Base-by-base conservation (phyloP, 2,888 invertebrate genomes). In the Yponomeuta cagnagella region DNA sequence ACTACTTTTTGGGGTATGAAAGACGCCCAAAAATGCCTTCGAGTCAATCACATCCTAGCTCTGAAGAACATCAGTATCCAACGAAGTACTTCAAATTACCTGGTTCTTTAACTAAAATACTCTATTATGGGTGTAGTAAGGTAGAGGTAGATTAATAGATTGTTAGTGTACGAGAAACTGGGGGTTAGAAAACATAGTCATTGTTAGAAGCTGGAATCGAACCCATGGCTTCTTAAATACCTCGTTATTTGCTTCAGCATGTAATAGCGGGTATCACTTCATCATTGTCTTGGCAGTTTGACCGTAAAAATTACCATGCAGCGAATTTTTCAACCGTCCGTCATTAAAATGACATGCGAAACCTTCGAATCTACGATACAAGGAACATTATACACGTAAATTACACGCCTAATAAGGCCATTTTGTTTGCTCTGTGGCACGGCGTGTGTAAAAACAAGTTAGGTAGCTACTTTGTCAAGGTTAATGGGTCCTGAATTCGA, bases 361-460 rank as follows among this genome's bases (percentile, higher is more conserved):
- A 43, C 68, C 68, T 68, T 68, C 48, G 68, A n/a, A 48, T 2
- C 30, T 15, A 58, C 52, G 15, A 65, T 65, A 33, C 12, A 68
- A 68, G 43, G 48, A 48, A 43, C 37, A 68, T 23, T 23, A 48
- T 58, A 58, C 65, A 65, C 12, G 23, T 37, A 67, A 68, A 68
- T 68, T 68, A 68, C 48, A 68, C 43, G 68, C n/a, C 23, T 68
- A 68, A 68, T 48, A 68, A 68, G 43, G 68, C 23, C 23, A 43
- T 68, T 68, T 68, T 43, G 68, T 68, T 48, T 33, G 43, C 23
- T 65, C 65, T 10, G 43, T 43, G 43, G 43, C 6, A 43, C 43
- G 43, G 43, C 43, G 43, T 43, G 43, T 43, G 43, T 43, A 63
- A 64, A 30, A 65, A 30, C 30, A 12, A 58, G 15, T 15, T 58